These are phyloP conservation scores for Diceros bicornis DNA, from an alignment of 2,797 vertebrate species.

Conservation along the genomic window DNA sequence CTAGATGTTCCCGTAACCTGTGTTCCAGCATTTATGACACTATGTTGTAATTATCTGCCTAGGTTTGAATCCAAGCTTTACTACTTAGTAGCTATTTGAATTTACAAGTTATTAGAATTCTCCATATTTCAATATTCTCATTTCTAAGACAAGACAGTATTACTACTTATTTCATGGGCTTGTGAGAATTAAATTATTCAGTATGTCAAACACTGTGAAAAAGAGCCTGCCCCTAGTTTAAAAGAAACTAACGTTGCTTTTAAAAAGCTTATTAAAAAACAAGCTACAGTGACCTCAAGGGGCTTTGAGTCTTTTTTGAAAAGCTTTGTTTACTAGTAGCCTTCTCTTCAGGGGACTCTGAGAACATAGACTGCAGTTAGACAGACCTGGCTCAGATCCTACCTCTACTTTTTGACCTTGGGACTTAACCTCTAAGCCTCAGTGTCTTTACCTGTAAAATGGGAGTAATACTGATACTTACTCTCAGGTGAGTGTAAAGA, in stretches of 20 bases:
- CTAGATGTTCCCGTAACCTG: not conserved
- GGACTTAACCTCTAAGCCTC: not conserved
- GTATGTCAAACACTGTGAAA: not conserved
- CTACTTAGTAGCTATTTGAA: not conserved
- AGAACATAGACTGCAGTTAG: not conserved
- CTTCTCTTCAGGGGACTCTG: not conserved
- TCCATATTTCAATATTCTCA: constrained; percentile 26
- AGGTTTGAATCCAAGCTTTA: constrained; percentile 3
- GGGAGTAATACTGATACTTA: not conserved
- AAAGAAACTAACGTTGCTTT: not conserved
- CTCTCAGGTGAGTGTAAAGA: not conserved
- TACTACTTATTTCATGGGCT: not conserved
- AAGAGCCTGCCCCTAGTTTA: not conserved
- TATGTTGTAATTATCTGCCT: not conserved
- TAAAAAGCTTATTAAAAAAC: constrained; percentile 70
- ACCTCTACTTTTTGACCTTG: not conserved
- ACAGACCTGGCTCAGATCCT: not conserved
- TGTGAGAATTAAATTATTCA: constrained; percentile 37
- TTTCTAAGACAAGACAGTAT: not conserved
- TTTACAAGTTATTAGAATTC: constrained; percentile 29
- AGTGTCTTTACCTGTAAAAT: not conserved
- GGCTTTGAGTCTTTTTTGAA: constrained; percentile 47
- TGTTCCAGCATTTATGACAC: not conserved
- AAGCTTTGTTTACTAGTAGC: constrained; percentile 55
- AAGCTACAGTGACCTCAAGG: constrained; percentile 56